Evolutionary conservation across 2,888 invertebrate species (phyloP).

Genomic region (Opisthograptis luteolata): DNA sequence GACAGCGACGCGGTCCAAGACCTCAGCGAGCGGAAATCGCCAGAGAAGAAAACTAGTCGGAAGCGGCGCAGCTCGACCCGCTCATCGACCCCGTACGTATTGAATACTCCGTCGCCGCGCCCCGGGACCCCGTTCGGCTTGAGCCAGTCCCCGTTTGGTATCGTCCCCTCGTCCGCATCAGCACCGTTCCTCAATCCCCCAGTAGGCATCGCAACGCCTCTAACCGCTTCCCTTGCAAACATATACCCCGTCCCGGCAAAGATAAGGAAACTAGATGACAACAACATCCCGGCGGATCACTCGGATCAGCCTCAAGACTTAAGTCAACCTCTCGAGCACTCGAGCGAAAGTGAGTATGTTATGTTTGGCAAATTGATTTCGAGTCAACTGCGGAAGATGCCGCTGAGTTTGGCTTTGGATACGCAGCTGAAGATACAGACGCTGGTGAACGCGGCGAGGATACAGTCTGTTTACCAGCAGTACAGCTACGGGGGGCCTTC

Average conservation of each 20-base stretch:
- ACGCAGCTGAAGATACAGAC: constrained; percentile 79
- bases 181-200: constrained; percentile 76
- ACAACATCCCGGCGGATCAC: constrained; percentile 49
- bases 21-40: constrained; percentile 76
- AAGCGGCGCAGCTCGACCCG: constrained; percentile 78
- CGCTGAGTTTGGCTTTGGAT: constrained; percentile 74
- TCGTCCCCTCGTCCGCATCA: constrained; percentile 68
- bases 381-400: constrained; percentile 75
- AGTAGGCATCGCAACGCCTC: constrained; percentile 77
- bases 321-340: constrained; percentile 76
- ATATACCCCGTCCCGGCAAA: constrained; percentile 76
- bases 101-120: constrained; percentile 78
- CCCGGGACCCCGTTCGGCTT: constrained; percentile 77
- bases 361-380: constrained; percentile 80
- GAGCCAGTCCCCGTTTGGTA: constrained; percentile 69
- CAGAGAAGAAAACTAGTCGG: constrained; percentile 76
- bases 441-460: constrained; percentile 74
- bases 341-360: constrained; percentile 78
- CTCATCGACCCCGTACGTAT: constrained; percentile 75
- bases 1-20: constrained; percentile 80
- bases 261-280: constrained; percentile 74
- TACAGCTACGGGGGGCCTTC: constrained; percentile 79
- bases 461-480: constrained; percentile 79
- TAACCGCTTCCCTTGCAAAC: constrained; percentile 74
- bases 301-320: constrained; percentile 73